Base-by-base conservation (phyloP, 2,113 vertebrate genomes). In the Hypanus sabinus region DNA sequence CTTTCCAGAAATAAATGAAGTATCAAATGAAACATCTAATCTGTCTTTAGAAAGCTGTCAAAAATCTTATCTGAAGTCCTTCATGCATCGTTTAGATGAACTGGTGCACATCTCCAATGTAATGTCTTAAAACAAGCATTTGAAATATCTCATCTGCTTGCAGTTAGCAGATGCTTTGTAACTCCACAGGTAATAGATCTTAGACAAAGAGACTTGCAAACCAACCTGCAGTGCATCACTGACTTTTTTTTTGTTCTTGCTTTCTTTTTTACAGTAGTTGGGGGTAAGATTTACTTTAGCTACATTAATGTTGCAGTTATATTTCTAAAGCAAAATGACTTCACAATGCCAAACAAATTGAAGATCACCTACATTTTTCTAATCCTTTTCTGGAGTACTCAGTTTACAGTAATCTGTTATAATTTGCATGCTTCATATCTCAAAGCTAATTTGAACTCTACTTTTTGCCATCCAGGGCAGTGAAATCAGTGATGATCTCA, bases 51-150 rank as follows among this genome's bases (percentile, higher is more conserved):
- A 93, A 93, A 93, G 12, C 36, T 46, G 68, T 46, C 90, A 71
- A 27, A 68, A 46, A 38, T 73, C 60, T 90, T 30, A 65, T 68
- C 24, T 36, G 36, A 71, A 11, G 16, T 46, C 22, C 65, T 73
- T 93, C 36, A 73, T 93, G 33, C 90, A 73, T 93, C 68, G 24
- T 11, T 93, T 93, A 93, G 27, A 10, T 71, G 90, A 93, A 93
- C 90, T 93, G 90, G 90, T 70, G 87, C 87, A 91, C 14, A 70
- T 91, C 87, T 71, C 90, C 68, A 73, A 46, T n/a, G 46, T 46
- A 9, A 71, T 71, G 90, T 36, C 68, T 38, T 93, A 70, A 46
- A 93, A 27, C 90, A 93, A 93, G 90, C 62, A 93, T 71, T n/a
- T 73, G 11, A 93, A 73, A 18, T 70, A 36, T 38, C 62, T 91